Conservation (phyloP, 2,113 vertebrate species). For the Struthidea cinerea region DNA sequence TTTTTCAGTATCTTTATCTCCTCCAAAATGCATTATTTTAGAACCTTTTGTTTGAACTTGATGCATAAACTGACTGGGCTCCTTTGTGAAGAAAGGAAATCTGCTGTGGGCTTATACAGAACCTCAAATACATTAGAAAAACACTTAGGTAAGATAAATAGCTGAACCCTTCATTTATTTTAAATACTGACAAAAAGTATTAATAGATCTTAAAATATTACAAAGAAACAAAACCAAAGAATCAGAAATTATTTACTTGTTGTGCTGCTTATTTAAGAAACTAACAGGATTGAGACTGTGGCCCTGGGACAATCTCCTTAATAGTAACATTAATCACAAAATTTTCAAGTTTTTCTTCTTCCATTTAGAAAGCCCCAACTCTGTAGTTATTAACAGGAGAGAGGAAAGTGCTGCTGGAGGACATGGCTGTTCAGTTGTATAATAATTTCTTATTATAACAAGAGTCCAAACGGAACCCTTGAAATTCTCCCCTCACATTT, state of each 20-base stretch:
- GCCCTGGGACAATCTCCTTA: not conserved
- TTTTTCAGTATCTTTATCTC: not conserved
- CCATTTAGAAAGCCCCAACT: not conserved
- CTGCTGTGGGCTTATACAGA: not conserved
- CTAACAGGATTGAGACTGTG: not conserved
- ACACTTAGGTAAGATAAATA: not conserved
- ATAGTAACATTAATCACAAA: not conserved
- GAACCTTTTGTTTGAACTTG: not conserved
- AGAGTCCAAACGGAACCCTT: not conserved
- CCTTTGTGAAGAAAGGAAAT: not conserved
- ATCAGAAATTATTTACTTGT: not conserved
- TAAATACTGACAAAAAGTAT: not conserved
- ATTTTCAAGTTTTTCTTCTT: not conserved
- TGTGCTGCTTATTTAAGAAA: not conserved
- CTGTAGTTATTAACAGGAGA: not conserved
- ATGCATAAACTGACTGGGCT: not conserved
- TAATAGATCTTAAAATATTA: not conserved
- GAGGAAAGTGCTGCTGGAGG: not conserved
- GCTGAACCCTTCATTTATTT: not conserved
- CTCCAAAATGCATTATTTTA: not conserved
- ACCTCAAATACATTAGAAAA: not conserved
- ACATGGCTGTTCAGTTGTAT: not conserved
- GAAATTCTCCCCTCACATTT: conserved; percentile 5
- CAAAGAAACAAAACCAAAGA: not conserved
- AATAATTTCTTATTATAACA: not conserved